Evolutionary conservation across 1,140 invertebrate species (phyloP).

Genomic region (Zaprionus ghesquierei): DNA sequence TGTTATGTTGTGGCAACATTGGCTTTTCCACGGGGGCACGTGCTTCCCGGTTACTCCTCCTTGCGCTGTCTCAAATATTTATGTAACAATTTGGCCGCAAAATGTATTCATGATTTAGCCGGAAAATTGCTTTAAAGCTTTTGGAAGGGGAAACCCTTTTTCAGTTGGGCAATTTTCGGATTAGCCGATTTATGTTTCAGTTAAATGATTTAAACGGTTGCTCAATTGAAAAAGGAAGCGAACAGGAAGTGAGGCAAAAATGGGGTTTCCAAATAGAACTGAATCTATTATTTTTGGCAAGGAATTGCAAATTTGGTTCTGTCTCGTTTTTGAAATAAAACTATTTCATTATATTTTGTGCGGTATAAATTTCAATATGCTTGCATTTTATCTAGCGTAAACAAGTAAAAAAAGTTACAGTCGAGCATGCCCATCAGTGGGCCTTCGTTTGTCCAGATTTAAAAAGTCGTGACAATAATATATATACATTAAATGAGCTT

Average conservation of each 20-base stretch:
- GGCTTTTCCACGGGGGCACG: constrained; percentile 53
- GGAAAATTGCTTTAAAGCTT: constrained; percentile 69
- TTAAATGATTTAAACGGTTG: constrained; percentile 28
- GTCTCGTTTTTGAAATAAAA: not conserved
- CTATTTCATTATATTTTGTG: not conserved
- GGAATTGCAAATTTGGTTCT: not conserved
- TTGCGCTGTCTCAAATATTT: constrained; percentile 69
- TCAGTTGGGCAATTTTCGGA: constrained; percentile 70
- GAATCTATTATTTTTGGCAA: not conserved
- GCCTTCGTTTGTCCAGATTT: too few relatives aligned
- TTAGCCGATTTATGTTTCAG: constrained; percentile 74
- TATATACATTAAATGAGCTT: too few relatives aligned
- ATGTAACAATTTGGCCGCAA: constrained; percentile 81
- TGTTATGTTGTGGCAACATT: constrained; percentile 34
- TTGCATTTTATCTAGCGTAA: too few relatives aligned
- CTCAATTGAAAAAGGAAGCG: constrained; percentile 3
- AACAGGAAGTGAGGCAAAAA: not conserved
- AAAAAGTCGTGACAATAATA: too few relatives aligned
- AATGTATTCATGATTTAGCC: constrained; percentile 78
- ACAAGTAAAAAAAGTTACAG: too few relatives aligned
- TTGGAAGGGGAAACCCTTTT: constrained; percentile 43
- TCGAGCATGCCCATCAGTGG: too few relatives aligned
- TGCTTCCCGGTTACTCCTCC: constrained; percentile 31
- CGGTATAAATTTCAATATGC: too few relatives aligned
- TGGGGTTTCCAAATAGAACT: not conserved